Evolutionary conservation across 2,113 vertebrate species (phyloP).

Genomic region (Mesitornis unicolor): DNA sequence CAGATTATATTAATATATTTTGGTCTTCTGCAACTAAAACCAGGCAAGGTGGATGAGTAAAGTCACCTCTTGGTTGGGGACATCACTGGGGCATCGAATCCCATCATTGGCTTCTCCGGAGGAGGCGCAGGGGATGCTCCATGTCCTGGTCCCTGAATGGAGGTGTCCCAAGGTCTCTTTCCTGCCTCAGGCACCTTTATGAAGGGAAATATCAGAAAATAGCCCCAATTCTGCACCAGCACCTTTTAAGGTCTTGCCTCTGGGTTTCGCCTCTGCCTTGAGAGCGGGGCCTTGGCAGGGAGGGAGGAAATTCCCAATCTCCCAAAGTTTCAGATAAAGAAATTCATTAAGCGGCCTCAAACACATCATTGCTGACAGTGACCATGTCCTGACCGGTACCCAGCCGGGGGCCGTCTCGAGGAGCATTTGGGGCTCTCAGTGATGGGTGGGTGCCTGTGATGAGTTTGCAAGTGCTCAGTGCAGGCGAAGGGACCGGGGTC

Average conservation of each 20-base stretch:
- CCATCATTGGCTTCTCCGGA: background rate
- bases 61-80: background rate
- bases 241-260: background rate
- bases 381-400: fast-evolving
- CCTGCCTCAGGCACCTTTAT: background rate
- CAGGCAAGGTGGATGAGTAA: background rate
- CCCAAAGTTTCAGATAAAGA: background rate
- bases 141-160: background rate
- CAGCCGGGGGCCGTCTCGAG: background rate
- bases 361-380: fast-evolving
- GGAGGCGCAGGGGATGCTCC: background rate
- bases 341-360: background rate
- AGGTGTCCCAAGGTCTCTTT: background rate
- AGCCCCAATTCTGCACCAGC: background rate
- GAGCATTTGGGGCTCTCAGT: fast-evolving
- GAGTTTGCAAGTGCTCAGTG: background rate
- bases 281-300: background rate
- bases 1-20: background rate
- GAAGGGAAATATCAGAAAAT: background rate
- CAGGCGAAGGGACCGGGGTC: fast-evolving
- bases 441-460: background rate
- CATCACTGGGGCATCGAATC: background rate
- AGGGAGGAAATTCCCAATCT: background rate
- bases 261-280: background rate
- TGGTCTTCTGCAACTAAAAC: background rate